Evolutionary conservation across 2,888 invertebrate genomes (phyloP), one percentile per base, ranked within the genome.

Genomic region (Drosophila lutescens): DNA sequence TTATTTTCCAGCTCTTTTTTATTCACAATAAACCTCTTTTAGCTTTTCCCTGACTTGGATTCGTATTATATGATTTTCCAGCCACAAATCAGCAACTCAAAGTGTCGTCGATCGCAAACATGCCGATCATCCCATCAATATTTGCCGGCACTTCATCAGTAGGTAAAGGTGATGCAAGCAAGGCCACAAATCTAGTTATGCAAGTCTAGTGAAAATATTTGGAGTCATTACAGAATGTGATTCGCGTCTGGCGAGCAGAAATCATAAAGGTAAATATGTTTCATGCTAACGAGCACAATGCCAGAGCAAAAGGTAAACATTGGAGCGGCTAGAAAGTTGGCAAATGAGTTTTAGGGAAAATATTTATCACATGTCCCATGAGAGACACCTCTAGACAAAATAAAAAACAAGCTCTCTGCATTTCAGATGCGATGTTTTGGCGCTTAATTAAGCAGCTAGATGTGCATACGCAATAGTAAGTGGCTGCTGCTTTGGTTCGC

Each of bases 71-170:
- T 38, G 40, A 40, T 9, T 23, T 15, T 9, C 10, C 8, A 12
- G 2, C 13, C 5, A 58, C n/a, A 58, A 26, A 51, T 34, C 30
- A 30, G 12, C 59, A 15, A 36, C 9, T 23, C 47, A 17, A 41
- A 49, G 62, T 63, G 26, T 23, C 32, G 46, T 23, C 40, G 40
- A 20, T 47, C 15, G 38, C 15, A 62, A 62, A 40, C 30, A 23
- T 40, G 40, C 62, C 12, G 63, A 32, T 63, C 62, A 62, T 62
- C 46, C 17, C 62, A 63, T 49, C 65, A 65, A 49, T 62, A 63
- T 63, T 63, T 62, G 41, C 47, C 9, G 61, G 9, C 62, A 60
- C 61, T 59, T 59, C 59, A 59, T 58, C 59, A 34, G 59, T 7
- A 8, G 13, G n/a, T 26, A 34, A 32, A 9, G 20, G 38, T 62